Base-by-base conservation (phyloP, 2,888 invertebrate genomes). In the Dryococelus australis region DNA sequence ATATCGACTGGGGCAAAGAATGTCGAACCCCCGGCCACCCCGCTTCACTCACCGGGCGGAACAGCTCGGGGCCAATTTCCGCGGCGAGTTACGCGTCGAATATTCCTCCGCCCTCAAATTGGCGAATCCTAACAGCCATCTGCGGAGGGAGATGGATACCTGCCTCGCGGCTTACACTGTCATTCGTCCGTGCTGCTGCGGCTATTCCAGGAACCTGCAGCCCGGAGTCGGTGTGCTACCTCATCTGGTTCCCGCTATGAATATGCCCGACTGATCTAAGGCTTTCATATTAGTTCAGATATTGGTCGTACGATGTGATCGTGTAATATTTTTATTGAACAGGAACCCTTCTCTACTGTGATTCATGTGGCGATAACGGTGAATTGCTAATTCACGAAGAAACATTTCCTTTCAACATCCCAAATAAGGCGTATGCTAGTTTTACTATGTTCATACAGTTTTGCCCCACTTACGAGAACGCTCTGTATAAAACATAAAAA, bases 1-100 rank as follows among this genome's bases (percentile, higher is more conserved):
- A 65, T 65, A 65, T 65, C 65, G 65, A 65, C 65, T 65, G 65
- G 65, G n/a, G 65, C 24, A n/a, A 65, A 65, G 65, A 65, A 65
- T 65, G 65, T 65, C 65, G 16, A 65, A 10, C 65, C 24, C 8
- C 65, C n/a, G 65, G n/a, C 24, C 65, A 16, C 24, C 65, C n/a
- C n/a, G 24, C n/a, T 65, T 65, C 65, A 10, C 65, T 65, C 24
- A 0, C 6, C 20, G 24, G 65, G n/a, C 65, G 65, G 65, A 24
- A 65, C 65, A 65, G 65, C 65, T 65, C 65, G 65, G 24, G 65
- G 65, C 47, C 47, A 47, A 47, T 47, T 47, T 47, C 47, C 47
- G 47, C 47, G 47, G 47, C 47, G 16, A 47, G 47, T 47, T 47
- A 47, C 47, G 47, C 10, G 65, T 20, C 65, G n/a, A 9, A 65